Percentiles rank a stretch among this genome's conserved stretches.
These are phyloP conservation scores for Melieria picta DNA, from an alignment of 2,888 invertebrate species.

Conservation along the genomic window DNA sequence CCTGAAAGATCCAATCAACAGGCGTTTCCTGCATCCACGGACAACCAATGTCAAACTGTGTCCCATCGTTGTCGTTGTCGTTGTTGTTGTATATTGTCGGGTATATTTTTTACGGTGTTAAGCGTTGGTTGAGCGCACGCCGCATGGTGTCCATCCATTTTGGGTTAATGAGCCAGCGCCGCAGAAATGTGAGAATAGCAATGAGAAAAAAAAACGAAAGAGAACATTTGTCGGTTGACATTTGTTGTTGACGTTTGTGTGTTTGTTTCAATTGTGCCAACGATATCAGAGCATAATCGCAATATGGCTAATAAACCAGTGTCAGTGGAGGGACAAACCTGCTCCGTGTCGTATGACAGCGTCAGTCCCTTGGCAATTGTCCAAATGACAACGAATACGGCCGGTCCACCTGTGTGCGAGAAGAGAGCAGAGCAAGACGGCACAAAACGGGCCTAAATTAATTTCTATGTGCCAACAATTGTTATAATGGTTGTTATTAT, in stretches of 20 bases:
- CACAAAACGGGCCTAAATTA: neutral
- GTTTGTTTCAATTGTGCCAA: constrained; percentile 12
- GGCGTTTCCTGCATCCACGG: constrained; percentile 83
- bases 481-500: neutral
- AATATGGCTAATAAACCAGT: neutral
- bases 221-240: neutral
- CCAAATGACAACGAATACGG: constrained; percentile 62
- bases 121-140: too few species aligned
- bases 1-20: constrained; percentile 90
- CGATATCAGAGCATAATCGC: neutral
- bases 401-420: constrained; percentile 59
- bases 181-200: neutral
- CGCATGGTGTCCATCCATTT: too few species aligned
- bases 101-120: neutral
- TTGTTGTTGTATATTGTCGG: neutral
- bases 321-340: constrained; percentile 47
- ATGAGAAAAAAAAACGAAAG: constrained; percentile 18
- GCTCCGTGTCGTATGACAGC: constrained; percentile 51
- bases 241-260: neutral
- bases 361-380: constrained; percentile 62
- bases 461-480: neutral
- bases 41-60: constrained; percentile 71
- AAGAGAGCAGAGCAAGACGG: constrained; percentile 1
- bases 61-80: neutral
- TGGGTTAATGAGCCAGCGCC: neutral